Percentiles rank a stretch among this genome's conserved stretches.
These are phyloP conservation scores for Sorex fumeus DNA, from an alignment of 2,113 vertebrate genomes.

Conservation along the genomic window DNA sequence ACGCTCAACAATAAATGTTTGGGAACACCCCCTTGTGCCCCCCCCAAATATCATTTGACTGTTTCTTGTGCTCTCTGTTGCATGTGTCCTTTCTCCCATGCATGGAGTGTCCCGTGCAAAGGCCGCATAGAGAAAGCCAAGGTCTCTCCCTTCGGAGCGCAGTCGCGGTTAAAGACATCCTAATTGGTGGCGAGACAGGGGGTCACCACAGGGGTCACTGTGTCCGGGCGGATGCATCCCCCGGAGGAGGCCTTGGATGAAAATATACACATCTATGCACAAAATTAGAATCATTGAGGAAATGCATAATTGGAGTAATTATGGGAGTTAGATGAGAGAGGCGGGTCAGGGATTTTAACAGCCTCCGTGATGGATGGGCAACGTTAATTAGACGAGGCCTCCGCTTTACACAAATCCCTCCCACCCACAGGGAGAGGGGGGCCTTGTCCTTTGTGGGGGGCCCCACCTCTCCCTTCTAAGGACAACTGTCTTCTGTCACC, in stretches of 20 bases:
- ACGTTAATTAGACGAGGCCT: conserved; percentile 74
- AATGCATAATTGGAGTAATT: conserved; percentile 78
- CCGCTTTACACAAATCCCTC: conserved; percentile 44
- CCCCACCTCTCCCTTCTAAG: not conserved
- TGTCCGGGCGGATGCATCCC: conserved; percentile 1
- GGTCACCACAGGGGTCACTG: conserved; percentile 20
- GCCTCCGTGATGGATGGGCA: conserved; percentile 69
- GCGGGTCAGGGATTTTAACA: conserved; percentile 77
- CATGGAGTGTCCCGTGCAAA: not conserved
- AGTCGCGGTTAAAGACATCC: conserved; percentile 36
- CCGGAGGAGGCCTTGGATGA: conserved; percentile 68
- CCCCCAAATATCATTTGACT: not conserved
- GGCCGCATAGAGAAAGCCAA: conserved; percentile 8
- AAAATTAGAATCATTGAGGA: conserved; percentile 81
- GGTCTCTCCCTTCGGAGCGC: not conserved
- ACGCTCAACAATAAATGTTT: conserved; percentile 9
- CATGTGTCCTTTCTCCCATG: conserved; percentile 40
- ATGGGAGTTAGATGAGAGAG: conserved; percentile 75
- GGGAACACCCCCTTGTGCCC: not conserved
- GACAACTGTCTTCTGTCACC: not conserved
- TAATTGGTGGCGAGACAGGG: conserved; percentile 54
- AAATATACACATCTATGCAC: conserved; percentile 19
- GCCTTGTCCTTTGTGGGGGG: conserved; percentile 41
- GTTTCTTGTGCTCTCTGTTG: not conserved
- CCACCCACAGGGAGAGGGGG: not conserved